Conservation (phyloP, 2,797 vertebrate genomes). For the Hippocampus kuda region DNA sequence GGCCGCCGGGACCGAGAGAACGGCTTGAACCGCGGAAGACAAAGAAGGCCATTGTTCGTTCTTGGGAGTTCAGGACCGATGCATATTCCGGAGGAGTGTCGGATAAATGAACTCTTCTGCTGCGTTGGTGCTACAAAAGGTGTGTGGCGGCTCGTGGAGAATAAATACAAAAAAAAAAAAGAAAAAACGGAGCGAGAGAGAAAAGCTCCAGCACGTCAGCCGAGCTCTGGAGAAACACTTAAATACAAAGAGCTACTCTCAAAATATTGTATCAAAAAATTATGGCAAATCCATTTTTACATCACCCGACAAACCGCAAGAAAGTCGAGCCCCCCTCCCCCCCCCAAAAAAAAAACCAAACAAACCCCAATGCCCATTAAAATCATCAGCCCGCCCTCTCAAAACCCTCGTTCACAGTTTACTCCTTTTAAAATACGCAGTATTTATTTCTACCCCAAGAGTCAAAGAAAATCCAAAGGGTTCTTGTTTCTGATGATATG, state of each 20-base stretch:
- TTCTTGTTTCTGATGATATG: constrained; percentile 63
- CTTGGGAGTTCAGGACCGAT: constrained; percentile 61
- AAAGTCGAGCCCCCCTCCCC: not conserved
- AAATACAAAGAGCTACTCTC: constrained; percentile 71
- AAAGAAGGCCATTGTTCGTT: constrained; percentile 65
- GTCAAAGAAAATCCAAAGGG: constrained; percentile 52
- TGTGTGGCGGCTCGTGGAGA: constrained; percentile 45
- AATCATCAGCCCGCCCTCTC: constrained; percentile 28
- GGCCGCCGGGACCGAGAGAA: constrained; percentile 54
- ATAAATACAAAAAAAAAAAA: constrained; percentile 54
- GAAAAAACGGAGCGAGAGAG: constrained; percentile 23
- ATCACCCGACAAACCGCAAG: constrained; percentile 53
- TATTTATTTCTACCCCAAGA: constrained; percentile 42
- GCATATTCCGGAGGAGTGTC: constrained; percentile 29
- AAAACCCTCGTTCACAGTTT: constrained; percentile 62
- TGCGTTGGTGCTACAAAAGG: constrained; percentile 43
- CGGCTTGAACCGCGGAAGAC: constrained; percentile 67
- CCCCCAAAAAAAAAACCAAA: constrained; percentile 53
- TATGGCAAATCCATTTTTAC: constrained; percentile 64
- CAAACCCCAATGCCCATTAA: constrained; percentile 42
- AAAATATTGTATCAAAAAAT: constrained; percentile 66
- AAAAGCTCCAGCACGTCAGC: constrained; percentile 59
- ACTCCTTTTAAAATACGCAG: constrained; percentile 62
- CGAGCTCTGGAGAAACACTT: constrained; percentile 58
- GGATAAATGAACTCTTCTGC: constrained; percentile 34